Conservation (phyloP, 30 jellyfish, hydroid and myxozoan genomes). For the Pelagia noctiluca region DNA sequence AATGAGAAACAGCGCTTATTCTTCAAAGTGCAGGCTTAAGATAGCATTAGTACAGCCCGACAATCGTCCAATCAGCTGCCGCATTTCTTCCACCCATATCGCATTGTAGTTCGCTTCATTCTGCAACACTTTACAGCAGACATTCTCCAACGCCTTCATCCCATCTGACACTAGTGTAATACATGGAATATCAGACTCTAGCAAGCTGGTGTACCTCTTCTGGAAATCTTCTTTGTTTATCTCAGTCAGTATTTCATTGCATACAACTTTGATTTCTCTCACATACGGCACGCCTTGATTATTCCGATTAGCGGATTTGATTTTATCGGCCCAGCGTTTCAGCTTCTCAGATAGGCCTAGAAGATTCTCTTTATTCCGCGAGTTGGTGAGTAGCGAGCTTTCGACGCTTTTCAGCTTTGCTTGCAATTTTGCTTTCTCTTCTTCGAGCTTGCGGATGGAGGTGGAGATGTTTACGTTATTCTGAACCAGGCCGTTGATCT, state of each 20-base stretch:
- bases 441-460: slow-evolving; percentile 38
- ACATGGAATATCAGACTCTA: slow-evolving; percentile 57
- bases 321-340: slow-evolving; percentile 48
- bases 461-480: slow-evolving; percentile 19
- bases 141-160: slow-evolving; percentile 36
- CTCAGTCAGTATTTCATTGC: slow-evolving; percentile 63
- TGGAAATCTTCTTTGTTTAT: slow-evolving; percentile 49
- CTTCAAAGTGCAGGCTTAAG: slow-evolving; percentile 71
- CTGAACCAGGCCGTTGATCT: no score
- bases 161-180: slow-evolving; percentile 56
- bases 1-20: slow-evolving; percentile 18
- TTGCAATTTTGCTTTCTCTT: slow-evolving; percentile 35
- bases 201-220: slow-evolving; percentile 24
- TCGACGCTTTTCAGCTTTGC: slow-evolving; percentile 42
- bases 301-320: slow-evolving; percentile 57
- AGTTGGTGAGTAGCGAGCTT: slow-evolving; percentile 8
- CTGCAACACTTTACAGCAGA: slow-evolving; percentile 60
- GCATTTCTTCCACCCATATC: slow-evolving; percentile 74
- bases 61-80: slow-evolving; percentile 78
- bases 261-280: slow-evolving; percentile 52
- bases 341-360: slow-evolving; percentile 31
- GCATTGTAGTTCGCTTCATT: slow-evolving; percentile 81
- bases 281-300: slow-evolving; percentile 71
- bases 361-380: slow-evolving; percentile 26
- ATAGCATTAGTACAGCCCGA: slow-evolving; percentile 71